Conservation (phyloP, 2,888 invertebrate species). For the Thera britannica region DNA sequence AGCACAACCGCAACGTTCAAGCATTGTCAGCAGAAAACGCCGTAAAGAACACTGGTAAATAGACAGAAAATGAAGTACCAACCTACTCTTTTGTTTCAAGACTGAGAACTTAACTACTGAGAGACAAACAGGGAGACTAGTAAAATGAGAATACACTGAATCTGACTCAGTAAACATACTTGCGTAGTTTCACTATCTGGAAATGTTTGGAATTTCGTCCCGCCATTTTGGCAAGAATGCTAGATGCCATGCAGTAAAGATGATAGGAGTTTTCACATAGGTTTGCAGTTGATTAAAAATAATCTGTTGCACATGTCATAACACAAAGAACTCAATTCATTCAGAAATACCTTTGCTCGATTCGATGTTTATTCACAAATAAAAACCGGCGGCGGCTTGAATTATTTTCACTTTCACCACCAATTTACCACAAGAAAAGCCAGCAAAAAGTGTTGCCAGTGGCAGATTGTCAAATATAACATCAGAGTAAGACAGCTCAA, state of each 20-base stretch:
- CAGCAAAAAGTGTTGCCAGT: too few relatives aligned
- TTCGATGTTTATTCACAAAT: not conserved
- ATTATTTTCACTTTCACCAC: too few relatives aligned
- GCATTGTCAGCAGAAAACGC: constrained; percentile 1
- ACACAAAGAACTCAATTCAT: not conserved
- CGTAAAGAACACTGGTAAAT: not conserved
- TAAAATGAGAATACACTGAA: too few relatives aligned
- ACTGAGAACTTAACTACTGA: too few relatives aligned
- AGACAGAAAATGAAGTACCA: not conserved
- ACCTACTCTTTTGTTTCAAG: not conserved
- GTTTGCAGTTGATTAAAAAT: not conserved
- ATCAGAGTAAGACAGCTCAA: too few relatives aligned
- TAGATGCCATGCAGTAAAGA: constrained; percentile 6
- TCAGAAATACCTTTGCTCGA: constrained; percentile 19
- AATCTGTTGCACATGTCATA: not conserved
- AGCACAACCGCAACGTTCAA: not conserved
- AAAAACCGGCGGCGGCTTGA: constrained; percentile 12
- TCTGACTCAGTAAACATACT: too few relatives aligned
- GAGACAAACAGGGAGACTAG: too few relatives aligned
- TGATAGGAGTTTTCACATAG: not conserved
- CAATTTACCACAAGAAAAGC: too few relatives aligned
- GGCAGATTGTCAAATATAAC: too few relatives aligned
- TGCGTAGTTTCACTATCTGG: not conserved
- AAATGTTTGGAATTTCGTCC: constrained; percentile 26
- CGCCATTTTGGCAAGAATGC: constrained; percentile 44